phyloP scores from a whole-genome alignment of 1,140 invertebrate genomes.

The Apocrypta bakeri region DNA sequence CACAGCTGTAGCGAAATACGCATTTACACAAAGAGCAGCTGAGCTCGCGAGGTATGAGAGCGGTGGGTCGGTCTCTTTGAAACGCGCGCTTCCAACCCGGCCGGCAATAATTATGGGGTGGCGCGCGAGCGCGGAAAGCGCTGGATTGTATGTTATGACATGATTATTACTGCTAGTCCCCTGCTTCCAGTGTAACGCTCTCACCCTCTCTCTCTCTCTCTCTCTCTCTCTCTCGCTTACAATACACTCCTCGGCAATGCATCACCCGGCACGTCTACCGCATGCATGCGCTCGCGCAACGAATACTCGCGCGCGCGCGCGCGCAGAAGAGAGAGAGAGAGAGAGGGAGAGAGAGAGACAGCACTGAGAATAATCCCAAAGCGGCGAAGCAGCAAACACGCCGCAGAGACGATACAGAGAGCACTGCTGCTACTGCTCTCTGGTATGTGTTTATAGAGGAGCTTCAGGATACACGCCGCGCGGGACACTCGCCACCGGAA shows the following conservation, averaged over 20 bases:
- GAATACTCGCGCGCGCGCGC: slow-evolving; percentile 1
- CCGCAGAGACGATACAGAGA: slow-evolving; percentile 1
- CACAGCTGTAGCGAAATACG: too few species aligned
- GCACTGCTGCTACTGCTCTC: background rate
- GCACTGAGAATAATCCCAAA: slow-evolving; percentile 44
- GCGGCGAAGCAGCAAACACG: slow-evolving; percentile 42
- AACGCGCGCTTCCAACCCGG: background rate
- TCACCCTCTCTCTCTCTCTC: background rate
- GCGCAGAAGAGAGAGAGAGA: slow-evolving; percentile 8
- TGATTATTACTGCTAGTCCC: slow-evolving; percentile 39
- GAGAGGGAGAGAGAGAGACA: too few species aligned
- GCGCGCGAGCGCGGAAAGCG: slow-evolving; percentile 17
- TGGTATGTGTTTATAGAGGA: slow-evolving; percentile 1
- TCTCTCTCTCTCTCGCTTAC: slow-evolving; percentile 13
- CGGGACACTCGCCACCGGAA: slow-evolving; percentile 34
- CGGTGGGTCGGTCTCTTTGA: background rate
- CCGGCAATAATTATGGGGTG: slow-evolving; percentile 34
- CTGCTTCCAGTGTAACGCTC: slow-evolving; percentile 13
- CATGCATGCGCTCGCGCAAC: slow-evolving; percentile 32
- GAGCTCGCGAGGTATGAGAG: background rate
- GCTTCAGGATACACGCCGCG: slow-evolving; percentile 1
- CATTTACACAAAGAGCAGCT: background rate
- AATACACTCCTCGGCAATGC: slow-evolving; percentile 45
- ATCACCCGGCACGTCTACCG: slow-evolving; percentile 38
- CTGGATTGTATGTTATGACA: slow-evolving; percentile 46